These are phyloP conservation scores for Cosmopolites sordidus DNA, from an alignment of 2,888 invertebrate genomes.

Conservation along the genomic window DNA sequence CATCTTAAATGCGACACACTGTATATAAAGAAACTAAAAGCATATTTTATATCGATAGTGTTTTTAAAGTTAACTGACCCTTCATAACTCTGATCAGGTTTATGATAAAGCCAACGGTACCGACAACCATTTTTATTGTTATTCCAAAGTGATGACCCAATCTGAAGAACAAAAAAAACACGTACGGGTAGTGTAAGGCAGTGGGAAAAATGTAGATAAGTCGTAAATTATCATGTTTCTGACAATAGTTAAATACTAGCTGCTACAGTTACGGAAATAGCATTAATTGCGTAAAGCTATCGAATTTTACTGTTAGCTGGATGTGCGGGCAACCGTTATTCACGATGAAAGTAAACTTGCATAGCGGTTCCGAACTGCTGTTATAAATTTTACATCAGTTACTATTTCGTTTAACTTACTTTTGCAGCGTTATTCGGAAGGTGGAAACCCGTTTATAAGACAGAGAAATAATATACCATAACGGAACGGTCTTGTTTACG, in stretches of 20 bases:
- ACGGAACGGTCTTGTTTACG: too few relatives aligned
- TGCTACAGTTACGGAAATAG: slow-evolving; percentile 2
- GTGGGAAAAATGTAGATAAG: background rate
- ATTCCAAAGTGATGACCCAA: background rate
- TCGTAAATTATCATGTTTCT: slow-evolving; percentile 1
- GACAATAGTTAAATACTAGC: background rate
- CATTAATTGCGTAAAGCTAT: slow-evolving; percentile 6
- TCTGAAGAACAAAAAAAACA: background rate
- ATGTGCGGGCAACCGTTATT: slow-evolving; percentile 11
- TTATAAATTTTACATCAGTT: slow-evolving; percentile 15
- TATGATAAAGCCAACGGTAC: too few relatives aligned
- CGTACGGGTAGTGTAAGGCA: background rate
- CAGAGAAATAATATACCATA: too few relatives aligned
- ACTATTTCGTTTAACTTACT: slow-evolving; percentile 1
- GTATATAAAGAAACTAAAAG: too few relatives aligned
- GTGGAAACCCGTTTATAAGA: background rate
- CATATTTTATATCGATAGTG: too few relatives aligned
- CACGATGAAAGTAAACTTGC: slow-evolving; percentile 13
- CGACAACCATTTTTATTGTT: background rate
- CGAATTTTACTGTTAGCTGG: slow-evolving; percentile 9
- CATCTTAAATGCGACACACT: too few relatives aligned
- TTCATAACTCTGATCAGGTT: too few relatives aligned
- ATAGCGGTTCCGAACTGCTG: slow-evolving; percentile 14
- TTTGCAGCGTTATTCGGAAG: background rate
- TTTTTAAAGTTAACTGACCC: too few relatives aligned